These are phyloP conservation scores for Clivina fossor DNA, from an alignment of 2,888 invertebrate genomes.

Conservation along the genomic window DNA sequence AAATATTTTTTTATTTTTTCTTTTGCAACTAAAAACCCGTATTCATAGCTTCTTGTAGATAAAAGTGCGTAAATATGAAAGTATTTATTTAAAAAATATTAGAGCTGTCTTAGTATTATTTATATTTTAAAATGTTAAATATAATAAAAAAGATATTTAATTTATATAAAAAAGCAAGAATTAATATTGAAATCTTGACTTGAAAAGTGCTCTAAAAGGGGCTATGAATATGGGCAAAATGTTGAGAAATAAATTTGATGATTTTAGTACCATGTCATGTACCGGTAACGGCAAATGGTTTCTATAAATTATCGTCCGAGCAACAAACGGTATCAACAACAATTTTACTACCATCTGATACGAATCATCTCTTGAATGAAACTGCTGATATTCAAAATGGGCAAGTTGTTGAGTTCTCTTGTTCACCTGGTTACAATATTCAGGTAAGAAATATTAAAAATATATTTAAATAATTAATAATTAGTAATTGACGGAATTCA, in stretches of 20 bases:
- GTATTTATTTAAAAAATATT: too few species aligned
- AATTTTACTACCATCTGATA: conserved; percentile 45
- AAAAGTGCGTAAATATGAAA: too few species aligned
- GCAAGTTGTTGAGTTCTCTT: conserved; percentile 74
- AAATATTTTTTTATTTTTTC: conserved; percentile 53
- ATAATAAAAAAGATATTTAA: too few species aligned
- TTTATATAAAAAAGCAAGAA: too few species aligned
- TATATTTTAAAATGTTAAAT: too few species aligned
- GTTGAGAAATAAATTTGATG: too few species aligned
- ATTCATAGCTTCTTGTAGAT: too few species aligned
- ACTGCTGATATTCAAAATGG: conserved; percentile 66
- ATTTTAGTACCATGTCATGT: conserved; percentile 71
- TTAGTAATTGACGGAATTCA: not conserved
- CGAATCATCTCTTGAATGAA: conserved; percentile 61
- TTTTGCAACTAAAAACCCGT: too few species aligned
- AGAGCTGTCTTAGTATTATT: too few species aligned
- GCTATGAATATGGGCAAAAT: too few species aligned
- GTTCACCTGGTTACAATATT: conserved; percentile 70
- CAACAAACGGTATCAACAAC: conserved; percentile 44
- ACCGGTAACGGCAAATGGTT: conserved; percentile 68
- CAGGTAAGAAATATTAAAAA: conserved; percentile 46
- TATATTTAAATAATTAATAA: not conserved
- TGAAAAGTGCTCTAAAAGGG: too few species aligned
- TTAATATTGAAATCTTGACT: too few species aligned
- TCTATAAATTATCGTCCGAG: conserved; percentile 61